These are phyloP conservation scores for Yasuhikotakia modesta DNA, from an alignment of 2,797 vertebrate species.

Conservation along the genomic window DNA sequence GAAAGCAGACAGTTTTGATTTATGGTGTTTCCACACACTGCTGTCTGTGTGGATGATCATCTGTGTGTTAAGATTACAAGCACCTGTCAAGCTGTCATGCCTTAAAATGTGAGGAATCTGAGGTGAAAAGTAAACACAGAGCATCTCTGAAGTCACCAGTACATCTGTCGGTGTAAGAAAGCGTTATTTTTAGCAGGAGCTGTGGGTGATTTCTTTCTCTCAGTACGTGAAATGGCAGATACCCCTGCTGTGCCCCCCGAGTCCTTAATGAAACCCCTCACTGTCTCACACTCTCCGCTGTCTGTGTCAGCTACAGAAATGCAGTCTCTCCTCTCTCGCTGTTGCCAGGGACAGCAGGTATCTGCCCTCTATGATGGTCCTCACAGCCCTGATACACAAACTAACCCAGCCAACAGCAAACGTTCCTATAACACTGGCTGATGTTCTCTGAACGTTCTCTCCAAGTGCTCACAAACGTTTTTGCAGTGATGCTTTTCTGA, in stretches of 20 bases:
- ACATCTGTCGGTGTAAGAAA: conserved; percentile 23
- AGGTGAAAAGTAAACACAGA: conserved; percentile 26
- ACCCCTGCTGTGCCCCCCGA: conserved; percentile 39
- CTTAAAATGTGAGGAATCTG: conserved; percentile 12
- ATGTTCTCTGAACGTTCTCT: too few relatives aligned
- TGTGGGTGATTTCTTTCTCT: conserved; percentile 21
- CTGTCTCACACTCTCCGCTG: conserved; percentile 35
- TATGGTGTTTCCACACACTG: not conserved
- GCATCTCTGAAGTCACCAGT: conserved; percentile 17
- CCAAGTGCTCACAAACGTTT: too few relatives aligned
- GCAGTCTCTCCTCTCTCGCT: conserved; percentile 43
- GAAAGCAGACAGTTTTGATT: not conserved
- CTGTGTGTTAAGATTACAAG: conserved; percentile 22
- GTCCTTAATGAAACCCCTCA: conserved; percentile 45
- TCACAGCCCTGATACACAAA: not conserved
- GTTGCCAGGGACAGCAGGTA: conserved; percentile 55
- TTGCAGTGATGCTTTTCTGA: too few relatives aligned
- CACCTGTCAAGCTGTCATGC: conserved; percentile 8
- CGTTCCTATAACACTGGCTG: too few relatives aligned
- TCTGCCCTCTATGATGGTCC: conserved; percentile 34
- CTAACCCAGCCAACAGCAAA: too few relatives aligned
- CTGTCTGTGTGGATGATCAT: conserved; percentile 9
- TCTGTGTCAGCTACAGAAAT: conserved; percentile 52
- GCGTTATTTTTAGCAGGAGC: conserved; percentile 47
- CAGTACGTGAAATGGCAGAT: conserved; percentile 31